A percentile compares a stretch with the other conserved stretches of the same genome.
Conservation (phyloP, 2,113 vertebrate genomes). For the Labeo catla region DNA sequence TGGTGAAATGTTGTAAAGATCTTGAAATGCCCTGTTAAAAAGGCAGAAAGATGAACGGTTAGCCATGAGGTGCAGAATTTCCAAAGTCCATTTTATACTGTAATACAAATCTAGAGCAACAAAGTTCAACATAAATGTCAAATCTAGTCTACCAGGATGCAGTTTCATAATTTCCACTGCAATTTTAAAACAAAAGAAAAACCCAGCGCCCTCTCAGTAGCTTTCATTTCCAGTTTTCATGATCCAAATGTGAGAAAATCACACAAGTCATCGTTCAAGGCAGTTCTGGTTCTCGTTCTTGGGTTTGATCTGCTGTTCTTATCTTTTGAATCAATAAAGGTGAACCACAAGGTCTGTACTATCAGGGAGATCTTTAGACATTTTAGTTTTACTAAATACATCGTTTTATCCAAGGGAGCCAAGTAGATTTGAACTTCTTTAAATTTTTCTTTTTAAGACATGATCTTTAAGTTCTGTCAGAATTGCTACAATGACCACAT, state of each 20-base stretch:
- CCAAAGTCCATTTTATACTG: background rate
- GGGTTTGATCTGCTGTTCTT: constrained; percentile 20
- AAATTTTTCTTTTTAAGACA: background rate
- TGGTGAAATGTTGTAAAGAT: background rate
- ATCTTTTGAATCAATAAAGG: constrained; percentile 16
- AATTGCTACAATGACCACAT: background rate
- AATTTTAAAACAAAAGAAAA: background rate
- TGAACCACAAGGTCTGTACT: constrained; percentile 20
- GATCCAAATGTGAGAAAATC: background rate
- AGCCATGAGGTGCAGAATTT: background rate
- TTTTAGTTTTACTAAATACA: background rate
- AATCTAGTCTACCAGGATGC: background rate
- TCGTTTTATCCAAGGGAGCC: background rate
- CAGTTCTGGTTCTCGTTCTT: constrained; percentile 1
- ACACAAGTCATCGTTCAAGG: background rate
- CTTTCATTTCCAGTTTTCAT: constrained; percentile 18
- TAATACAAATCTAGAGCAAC: background rate
- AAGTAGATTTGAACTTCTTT: constrained; percentile 6
- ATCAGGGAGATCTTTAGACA: background rate
- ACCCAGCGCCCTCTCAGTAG: background rate
- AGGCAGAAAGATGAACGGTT: background rate
- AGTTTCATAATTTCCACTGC: background rate
- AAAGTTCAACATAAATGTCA: background rate
- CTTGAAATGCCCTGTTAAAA: background rate
- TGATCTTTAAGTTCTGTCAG: constrained; percentile 2